phyloP scores from a whole-genome alignment of 2,888 invertebrate species.

The Eretmocerus hayati region DNA sequence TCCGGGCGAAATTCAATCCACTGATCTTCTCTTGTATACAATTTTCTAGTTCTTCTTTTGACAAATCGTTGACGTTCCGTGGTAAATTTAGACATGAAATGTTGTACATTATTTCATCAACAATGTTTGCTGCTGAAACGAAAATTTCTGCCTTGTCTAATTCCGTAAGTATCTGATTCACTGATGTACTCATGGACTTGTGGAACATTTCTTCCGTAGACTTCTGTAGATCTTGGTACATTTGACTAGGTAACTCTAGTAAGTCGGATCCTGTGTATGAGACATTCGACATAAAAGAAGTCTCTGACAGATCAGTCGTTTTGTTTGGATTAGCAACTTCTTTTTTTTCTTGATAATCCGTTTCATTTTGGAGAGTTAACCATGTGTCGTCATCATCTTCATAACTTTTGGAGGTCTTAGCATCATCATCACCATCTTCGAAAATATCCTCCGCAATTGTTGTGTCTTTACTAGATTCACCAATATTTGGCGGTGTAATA shows the following conservation, averaged over 20 bases:
- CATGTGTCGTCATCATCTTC: constrained; percentile 6
- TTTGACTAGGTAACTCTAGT: constrained; percentile 30
- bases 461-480: constrained; percentile 14
- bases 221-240: constrained; percentile 29
- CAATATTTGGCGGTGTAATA: constrained; percentile 30
- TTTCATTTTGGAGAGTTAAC: neutral
- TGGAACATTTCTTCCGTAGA: constrained; percentile 32
- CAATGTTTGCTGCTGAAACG: constrained; percentile 26
- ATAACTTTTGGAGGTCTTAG: neutral
- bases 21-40: constrained; percentile 20
- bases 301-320: constrained; percentile 12
- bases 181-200: constrained; percentile 34
- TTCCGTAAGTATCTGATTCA: constrained; percentile 37
- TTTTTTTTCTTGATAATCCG: constrained; percentile 4
- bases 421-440: constrained; percentile 11
- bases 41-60: constrained; percentile 14
- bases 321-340: constrained; percentile 7
- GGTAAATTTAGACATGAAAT: constrained; percentile 23
- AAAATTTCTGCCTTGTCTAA: constrained; percentile 30
- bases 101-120: constrained; percentile 30
- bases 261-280: constrained; percentile 30
- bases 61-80: constrained; percentile 1
- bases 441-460: constrained; percentile 15
- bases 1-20: constrained; percentile 20
- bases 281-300: constrained; percentile 9